Percentiles rank a stretch among this genome's conserved stretches.
Conservation (phyloP, 2,797 vertebrate genomes). For the Synanceia verrucosa region DNA sequence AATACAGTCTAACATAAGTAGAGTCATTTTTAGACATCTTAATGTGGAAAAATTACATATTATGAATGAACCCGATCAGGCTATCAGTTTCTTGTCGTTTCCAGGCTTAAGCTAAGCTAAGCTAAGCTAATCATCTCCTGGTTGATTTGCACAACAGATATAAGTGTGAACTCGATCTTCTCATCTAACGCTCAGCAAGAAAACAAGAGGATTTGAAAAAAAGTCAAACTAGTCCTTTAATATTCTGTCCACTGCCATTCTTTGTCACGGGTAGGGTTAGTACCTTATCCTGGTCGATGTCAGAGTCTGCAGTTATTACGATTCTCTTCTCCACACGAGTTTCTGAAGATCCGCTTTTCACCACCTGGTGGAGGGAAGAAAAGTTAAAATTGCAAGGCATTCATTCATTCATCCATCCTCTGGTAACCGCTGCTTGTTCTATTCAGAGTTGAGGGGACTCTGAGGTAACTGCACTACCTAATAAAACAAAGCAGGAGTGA, state of each 20-base stretch:
- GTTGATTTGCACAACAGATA: background rate
- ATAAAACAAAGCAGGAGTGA: background rate
- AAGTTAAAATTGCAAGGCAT: no score
- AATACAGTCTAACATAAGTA: no score
- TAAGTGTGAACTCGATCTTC: background rate
- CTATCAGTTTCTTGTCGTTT: background rate
- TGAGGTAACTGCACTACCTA: no score
- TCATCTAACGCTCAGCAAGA: background rate
- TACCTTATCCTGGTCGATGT: constrained; percentile 92
- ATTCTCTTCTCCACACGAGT: constrained; percentile 95
- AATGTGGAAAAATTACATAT: no score
- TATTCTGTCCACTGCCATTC: background rate
- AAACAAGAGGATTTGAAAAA: background rate
- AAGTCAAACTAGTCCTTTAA: background rate
- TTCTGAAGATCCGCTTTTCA: constrained; percentile 92
- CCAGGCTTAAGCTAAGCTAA: background rate
- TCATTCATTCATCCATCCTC: no score
- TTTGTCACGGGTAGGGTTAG: background rate
- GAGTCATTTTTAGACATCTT: no score
- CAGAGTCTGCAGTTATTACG: constrained; percentile 92
- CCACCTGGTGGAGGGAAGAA: constrained; percentile 79
- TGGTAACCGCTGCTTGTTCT: no score
- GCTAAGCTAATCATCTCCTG: accelerated
- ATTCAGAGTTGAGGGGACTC: no score
- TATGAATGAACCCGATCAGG: no score